A percentile compares a stretch with the other conserved stretches of the same genome.
Evolutionary conservation across 2,113 vertebrate genomes (phyloP).

Genomic region (Hyla sarda): DNA sequence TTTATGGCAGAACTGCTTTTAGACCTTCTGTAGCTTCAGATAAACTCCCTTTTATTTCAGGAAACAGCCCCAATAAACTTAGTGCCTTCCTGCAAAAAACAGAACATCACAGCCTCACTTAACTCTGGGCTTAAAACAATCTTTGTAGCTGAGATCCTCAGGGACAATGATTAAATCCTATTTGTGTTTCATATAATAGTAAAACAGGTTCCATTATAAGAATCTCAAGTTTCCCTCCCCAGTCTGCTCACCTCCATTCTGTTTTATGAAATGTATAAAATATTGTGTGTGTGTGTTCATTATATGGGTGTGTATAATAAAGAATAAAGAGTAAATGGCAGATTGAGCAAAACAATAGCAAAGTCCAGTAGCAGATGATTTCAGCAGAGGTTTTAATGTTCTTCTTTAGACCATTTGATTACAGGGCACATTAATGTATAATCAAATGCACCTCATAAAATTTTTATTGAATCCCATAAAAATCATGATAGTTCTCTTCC

Average conservation of each 20-base stretch:
- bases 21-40: slow-evolving; percentile 26
- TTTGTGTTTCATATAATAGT: slow-evolving; percentile 3
- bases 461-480: slow-evolving; percentile 97
- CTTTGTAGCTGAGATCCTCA: slow-evolving; percentile 43
- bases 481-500: slow-evolving; percentile 91
- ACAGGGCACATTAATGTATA: slow-evolving; percentile 92
- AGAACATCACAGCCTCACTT: slow-evolving; percentile 38
- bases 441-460: slow-evolving; percentile 99
- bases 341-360: slow-evolving; percentile 38
- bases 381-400: slow-evolving; percentile 70
- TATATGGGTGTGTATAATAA: not conserved
- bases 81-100: slow-evolving; percentile 50
- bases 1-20: slow-evolving; percentile 48
- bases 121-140: slow-evolving; percentile 1
- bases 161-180: slow-evolving; percentile 7
- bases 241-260: not conserved
- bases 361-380: slow-evolving; percentile 62
- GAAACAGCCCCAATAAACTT: slow-evolving; percentile 58
- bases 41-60: slow-evolving; percentile 56
- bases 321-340: not conserved
- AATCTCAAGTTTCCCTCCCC: not conserved
- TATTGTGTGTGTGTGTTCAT: not conserved
- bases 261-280: too few relatives aligned
- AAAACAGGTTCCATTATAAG: not conserved
- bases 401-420: slow-evolving; percentile 87